Evolutionary conservation across 2,113 vertebrate species (phyloP), one percentile per base, ranked within the genome.

Genomic region (Microtus montanus): DNA sequence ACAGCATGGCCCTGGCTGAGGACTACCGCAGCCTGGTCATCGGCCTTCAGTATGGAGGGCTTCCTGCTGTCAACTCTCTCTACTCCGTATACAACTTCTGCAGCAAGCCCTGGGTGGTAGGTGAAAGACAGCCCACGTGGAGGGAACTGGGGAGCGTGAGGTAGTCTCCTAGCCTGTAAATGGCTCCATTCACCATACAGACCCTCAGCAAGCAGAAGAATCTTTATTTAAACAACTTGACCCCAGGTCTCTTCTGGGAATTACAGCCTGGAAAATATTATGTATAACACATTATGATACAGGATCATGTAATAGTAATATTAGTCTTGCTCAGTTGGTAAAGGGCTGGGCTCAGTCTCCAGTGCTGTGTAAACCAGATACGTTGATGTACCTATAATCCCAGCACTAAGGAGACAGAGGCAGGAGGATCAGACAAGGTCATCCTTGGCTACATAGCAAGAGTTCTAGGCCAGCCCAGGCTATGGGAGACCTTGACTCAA

Each of bases 101-200:
- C 98, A 99, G 99, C 99, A 99, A 99, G 97, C 99, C 99, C 75
- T 99, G 99, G 99, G 99, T 99, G 99, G 99, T 99, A 98, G 97
- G 99, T 97, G 20, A 38, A 0, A 0, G 52, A 26, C 75, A 35
- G 58, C 47, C n/a, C 22, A 52, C 54, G 49, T 19, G 3, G 7
- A 86, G 75, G 17, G 19, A n/a, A 5, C 24, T 9, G 33, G 49
- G 54, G 70, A 73, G 47, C 1, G 12, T n/a, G 5, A 47, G 47
- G 78, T 28, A n/a, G 61, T 10, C 49, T 87, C n/a, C 35, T 58
- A 5, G 30, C 22, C 63, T 80, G 66, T 9, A n/a, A 13, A 30
- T 2, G 33, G 73, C 41, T 52, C 82, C 54, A 12, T 78, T 86
- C 35, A 17, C 74, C 2, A 52, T 35, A 33, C 8, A 30, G 49